These are phyloP conservation scores for Parauchenoglanis ngamensis DNA, from an alignment of 2,797 vertebrate species.

Conservation along the genomic window DNA sequence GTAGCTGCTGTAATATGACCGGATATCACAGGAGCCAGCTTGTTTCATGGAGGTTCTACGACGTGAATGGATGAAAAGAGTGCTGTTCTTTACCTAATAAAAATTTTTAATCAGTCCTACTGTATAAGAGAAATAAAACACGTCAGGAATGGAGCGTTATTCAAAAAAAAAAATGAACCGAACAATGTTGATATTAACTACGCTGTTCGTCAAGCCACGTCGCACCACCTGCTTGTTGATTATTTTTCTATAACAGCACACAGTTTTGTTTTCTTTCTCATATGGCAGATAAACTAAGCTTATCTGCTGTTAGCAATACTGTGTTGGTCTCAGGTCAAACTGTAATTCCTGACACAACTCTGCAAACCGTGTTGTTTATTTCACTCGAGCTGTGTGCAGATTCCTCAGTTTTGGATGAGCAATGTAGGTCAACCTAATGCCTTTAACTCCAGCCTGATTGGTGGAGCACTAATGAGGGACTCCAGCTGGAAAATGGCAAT, in stretches of 20 bases:
- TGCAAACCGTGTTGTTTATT: conserved; percentile 19
- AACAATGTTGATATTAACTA: background rate
- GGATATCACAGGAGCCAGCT: background rate
- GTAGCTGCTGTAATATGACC: background rate
- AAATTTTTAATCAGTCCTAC: background rate
- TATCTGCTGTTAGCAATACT: conserved; percentile 25
- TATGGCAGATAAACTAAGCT: background rate
- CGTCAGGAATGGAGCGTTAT: background rate
- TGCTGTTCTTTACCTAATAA: background rate
- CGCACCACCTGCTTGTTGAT: background rate
- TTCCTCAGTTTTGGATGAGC: conserved; percentile 33
- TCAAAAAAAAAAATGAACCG: background rate
- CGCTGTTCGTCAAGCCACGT: background rate
- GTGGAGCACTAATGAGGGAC: conserved; percentile 52
- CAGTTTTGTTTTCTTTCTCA: background rate
- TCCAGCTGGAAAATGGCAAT: conserved; percentile 56
- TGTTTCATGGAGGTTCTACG: background rate
- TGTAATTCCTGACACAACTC: conserved; percentile 22
- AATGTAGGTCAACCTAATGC: conserved; percentile 57
- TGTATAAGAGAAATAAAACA: background rate
- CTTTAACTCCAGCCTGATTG: conserved; percentile 51
- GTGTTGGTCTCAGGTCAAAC: conserved; percentile 41
- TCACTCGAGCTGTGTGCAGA: background rate
- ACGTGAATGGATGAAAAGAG: background rate
- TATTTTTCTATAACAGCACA: background rate